Evolutionary conservation across 2,797 vertebrate genomes (phyloP), one percentile per base, ranked within the genome.

Genomic region (Lepus oiostolus): DNA sequence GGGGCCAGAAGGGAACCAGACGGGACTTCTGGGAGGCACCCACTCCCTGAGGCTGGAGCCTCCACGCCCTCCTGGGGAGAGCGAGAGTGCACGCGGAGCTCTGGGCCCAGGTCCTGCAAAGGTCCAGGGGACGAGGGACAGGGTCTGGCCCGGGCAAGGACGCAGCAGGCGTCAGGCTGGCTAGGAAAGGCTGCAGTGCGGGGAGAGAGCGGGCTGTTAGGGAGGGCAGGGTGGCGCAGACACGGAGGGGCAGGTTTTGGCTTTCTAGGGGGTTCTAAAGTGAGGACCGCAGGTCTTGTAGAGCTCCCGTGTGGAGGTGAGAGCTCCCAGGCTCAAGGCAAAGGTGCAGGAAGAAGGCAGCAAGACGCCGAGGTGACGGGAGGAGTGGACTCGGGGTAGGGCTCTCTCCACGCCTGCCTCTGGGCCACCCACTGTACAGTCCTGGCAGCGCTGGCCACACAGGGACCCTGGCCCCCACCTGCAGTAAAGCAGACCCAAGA

Each of bases 401-500:
- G 10, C 60, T 32, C 38, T 82, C 67, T 81, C 26, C 21, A 4
- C 11, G 21, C 28, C 26, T 26, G 60, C 35, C 7, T n/a, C 32
- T 4, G n/a, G 24, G 50, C 60, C 16, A 12, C 14, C 22, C 2
- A 12, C 54, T 3, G 12, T 0, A 70, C 52, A 22, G 5, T 50
- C 3, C 4, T 0, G 42, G 71, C n/a, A 22, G 2, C 24, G 21
- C 11, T 11, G 35, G 42, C 0, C 0, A 22, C 19, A 12, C 10
- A n/a, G 38, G 35, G 75, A 32, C 88, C 8, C 19, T 7, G 6
- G 4, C 72, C 28, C 60, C 54, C 5, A 4, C 67, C n/a, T 22
- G 58, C 21, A 76, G 26, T 7, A 50, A 60, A 50, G 28, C 75
- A 52, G 81, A 54, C 32, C 60, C 68, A 84, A 70, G 74, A 24